Evolutionary conservation across 2,113 vertebrate species (phyloP).

Genomic region (Callopanchax toddi): DNA sequence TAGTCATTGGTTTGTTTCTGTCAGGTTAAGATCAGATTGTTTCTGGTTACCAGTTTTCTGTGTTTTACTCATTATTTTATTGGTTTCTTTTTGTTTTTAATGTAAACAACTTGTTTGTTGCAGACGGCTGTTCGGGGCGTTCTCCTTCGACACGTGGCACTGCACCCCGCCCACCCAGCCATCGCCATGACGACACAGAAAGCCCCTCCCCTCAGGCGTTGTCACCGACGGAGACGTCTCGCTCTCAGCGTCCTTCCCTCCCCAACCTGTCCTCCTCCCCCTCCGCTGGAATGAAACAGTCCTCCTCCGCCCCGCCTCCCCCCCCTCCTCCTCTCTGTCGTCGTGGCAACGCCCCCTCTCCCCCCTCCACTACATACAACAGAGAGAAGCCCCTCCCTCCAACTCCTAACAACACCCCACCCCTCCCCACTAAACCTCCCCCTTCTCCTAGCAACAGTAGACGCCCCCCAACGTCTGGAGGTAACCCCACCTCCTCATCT

Average conservation of each 20-base stretch:
- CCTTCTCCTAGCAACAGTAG: slow-evolving; percentile 85
- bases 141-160: slow-evolving; percentile 79
- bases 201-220: slow-evolving; percentile 67
- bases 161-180: slow-evolving; percentile 82
- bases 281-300: slow-evolving; percentile 85
- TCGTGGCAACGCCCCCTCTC: slow-evolving; percentile 81
- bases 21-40: too few species aligned
- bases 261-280: slow-evolving; percentile 86
- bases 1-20: too few species aligned
- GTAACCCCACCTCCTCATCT: slow-evolving; percentile 73
- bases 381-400: slow-evolving; percentile 81
- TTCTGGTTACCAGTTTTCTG: too few species aligned
- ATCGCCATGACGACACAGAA: slow-evolving; percentile 82
- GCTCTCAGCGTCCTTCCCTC: slow-evolving; percentile 86
- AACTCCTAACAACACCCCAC: slow-evolving; percentile 70
- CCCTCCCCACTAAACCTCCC: slow-evolving; percentile 84
- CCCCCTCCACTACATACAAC: slow-evolving; percentile 79
- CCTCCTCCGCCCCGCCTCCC: slow-evolving; percentile 83
- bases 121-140: slow-evolving; percentile 79
- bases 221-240: slow-evolving; percentile 83
- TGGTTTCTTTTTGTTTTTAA: too few species aligned
- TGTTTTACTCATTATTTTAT: too few species aligned
- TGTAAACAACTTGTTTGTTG: too few species aligned
- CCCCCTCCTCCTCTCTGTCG: slow-evolving; percentile 79
- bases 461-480: slow-evolving; percentile 64